Conservation (phyloP, 2,797 vertebrate genomes). For the Falco concolor region DNA sequence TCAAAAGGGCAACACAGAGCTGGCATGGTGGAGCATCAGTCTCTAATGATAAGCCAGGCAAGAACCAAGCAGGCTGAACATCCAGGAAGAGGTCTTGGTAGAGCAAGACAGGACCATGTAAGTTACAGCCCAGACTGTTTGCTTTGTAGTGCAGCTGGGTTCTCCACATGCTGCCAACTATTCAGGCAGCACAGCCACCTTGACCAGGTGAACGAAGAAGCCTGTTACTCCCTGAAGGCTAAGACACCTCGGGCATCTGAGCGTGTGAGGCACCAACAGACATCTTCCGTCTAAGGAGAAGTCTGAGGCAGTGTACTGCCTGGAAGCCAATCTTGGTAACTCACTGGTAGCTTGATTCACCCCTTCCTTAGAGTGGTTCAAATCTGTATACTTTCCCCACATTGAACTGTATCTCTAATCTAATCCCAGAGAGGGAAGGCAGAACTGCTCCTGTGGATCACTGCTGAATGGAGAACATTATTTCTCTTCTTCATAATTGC, state of each 20-base stretch:
- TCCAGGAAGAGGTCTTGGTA: background rate
- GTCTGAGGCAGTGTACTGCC: background rate
- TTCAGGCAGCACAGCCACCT: background rate
- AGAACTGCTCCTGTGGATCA: background rate
- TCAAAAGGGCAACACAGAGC: background rate
- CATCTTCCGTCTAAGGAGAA: background rate
- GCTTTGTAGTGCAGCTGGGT: background rate
- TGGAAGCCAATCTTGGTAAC: background rate
- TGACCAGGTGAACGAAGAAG: background rate
- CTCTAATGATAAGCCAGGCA: background rate
- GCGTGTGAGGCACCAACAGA: background rate
- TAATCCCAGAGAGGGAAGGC: background rate
- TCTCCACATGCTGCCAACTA: background rate
- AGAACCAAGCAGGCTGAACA: background rate
- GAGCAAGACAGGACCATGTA: background rate
- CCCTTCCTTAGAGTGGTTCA: background rate
- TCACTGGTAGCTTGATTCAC: background rate
- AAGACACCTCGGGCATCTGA: background rate
- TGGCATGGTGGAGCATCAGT: background rate
- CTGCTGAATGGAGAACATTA: background rate
- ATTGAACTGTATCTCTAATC: background rate
- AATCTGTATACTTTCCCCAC: background rate
- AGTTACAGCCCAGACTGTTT: background rate
- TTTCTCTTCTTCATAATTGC: background rate
- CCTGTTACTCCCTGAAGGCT: background rate